Conservation (phyloP, 2,113 vertebrate species). For the Oncorhynchus mykiss region DNA sequence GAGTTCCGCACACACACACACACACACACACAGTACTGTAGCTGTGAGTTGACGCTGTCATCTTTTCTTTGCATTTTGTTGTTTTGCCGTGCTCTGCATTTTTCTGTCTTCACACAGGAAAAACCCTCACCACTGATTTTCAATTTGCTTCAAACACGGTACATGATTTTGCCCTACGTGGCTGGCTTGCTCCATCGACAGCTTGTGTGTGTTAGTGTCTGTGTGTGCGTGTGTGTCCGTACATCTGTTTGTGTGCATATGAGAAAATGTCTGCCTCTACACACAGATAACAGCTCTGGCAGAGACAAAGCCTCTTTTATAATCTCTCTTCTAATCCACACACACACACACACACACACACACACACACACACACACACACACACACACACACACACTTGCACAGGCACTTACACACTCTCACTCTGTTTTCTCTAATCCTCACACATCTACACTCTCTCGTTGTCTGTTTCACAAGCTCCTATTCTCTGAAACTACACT, state of each 20-base stretch:
- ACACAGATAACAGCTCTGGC: constrained; percentile 56
- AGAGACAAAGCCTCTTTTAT: constrained; percentile 63
- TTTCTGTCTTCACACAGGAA: constrained; percentile 51
- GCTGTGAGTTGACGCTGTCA: constrained; percentile 47
- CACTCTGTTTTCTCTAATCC: constrained; percentile 59
- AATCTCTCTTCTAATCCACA: constrained; percentile 58
- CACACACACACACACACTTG: constrained; percentile 41
- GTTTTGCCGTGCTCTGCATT: constrained; percentile 51
- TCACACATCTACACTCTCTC: constrained; percentile 49
- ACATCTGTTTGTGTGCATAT: constrained; percentile 22
- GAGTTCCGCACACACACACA: constrained; percentile 15
- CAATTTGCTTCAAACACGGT: constrained; percentile 67
- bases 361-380: constrained; percentile 28
- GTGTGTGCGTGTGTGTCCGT: constrained; percentile 8
- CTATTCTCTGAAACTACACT: constrained; percentile 67
- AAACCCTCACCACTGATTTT: constrained; percentile 68
- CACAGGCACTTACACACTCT: constrained; percentile 4
- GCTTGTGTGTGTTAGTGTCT: constrained; percentile 34
- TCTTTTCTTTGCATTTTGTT: constrained; percentile 35
- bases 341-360: constrained; percentile 22
- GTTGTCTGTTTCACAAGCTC: constrained; percentile 58
- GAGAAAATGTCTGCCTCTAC: constrained; percentile 57
- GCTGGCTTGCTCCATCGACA: constrained; percentile 42
- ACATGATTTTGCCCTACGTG: constrained; percentile 57
- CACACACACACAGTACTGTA: constrained; percentile 22